Percentiles rank a stretch among this genome's conserved stretches.
Conservation (phyloP, 1,140 invertebrate species). For the Drosophila cardini region DNA sequence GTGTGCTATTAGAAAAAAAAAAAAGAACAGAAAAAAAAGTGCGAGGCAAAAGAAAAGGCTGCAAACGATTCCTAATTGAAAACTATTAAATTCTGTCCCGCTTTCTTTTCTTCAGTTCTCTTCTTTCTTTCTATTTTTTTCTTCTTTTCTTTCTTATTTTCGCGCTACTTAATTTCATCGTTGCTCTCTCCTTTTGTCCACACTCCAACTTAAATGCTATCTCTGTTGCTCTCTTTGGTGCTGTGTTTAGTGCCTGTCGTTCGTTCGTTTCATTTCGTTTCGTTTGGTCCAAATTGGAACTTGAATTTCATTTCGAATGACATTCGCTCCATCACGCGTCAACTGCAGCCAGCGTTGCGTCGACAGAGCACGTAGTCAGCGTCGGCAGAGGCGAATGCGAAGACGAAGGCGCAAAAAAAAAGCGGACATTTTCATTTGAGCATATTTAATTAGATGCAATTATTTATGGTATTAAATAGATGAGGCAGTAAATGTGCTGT, state of each 20-base stretch:
- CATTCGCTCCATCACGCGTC: slow-evolving; percentile 85
- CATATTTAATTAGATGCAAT: slow-evolving; percentile 85
- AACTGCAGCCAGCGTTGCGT: slow-evolving; percentile 75
- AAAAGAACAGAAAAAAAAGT: slow-evolving; percentile 5
- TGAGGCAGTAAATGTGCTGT: slow-evolving; percentile 84
- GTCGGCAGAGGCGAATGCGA: slow-evolving; percentile 26
- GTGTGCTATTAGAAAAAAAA: slow-evolving; percentile 57
- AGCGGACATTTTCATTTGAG: slow-evolving; percentile 84
- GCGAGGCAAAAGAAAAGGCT: slow-evolving; percentile 68
- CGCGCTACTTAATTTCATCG: slow-evolving; percentile 60
- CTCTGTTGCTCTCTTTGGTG: neutral
- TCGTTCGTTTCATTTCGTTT: slow-evolving; percentile 17
- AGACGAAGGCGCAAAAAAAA: slow-evolving; percentile 60
- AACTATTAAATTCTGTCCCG: slow-evolving; percentile 83
- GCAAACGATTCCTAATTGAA: slow-evolving; percentile 85
- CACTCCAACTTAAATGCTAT: slow-evolving; percentile 5
- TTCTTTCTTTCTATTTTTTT: slow-evolving; percentile 39
- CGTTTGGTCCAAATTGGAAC: slow-evolving; percentile 76
- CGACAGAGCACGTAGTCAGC: slow-evolving; percentile 66
- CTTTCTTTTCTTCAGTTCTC: slow-evolving; percentile 4
- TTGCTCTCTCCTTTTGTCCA: slow-evolving; percentile 33
- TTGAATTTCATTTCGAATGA: slow-evolving; percentile 85
- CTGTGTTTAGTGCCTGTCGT: slow-evolving; percentile 33
- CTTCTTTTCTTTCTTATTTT: slow-evolving; percentile 55
- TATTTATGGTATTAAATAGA: slow-evolving; percentile 85